Evolutionary conservation across 1,140 invertebrate genomes (phyloP).

Genomic region (Campodea augens): DNA sequence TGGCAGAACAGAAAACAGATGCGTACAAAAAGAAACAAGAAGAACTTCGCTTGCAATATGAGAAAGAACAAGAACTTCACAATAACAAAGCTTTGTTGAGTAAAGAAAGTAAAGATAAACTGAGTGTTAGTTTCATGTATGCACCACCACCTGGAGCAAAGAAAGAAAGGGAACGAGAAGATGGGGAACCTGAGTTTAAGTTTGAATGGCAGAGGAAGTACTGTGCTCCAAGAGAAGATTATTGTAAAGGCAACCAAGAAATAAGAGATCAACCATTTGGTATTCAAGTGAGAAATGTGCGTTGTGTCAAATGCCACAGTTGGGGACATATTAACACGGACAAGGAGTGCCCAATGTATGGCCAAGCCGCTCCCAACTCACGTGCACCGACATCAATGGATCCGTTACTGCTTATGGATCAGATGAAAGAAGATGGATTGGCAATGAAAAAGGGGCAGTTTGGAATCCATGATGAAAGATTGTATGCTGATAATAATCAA

Average conservation of each 20-base stretch:
- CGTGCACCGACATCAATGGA: slow-evolving; percentile 32
- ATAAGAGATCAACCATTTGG: slow-evolving; percentile 98
- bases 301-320: slow-evolving; percentile 96
- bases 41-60: slow-evolving; percentile 87
- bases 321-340: slow-evolving; percentile 99
- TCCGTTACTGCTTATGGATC: slow-evolving; percentile 56
- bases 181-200: slow-evolving; percentile 90
- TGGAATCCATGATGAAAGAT: slow-evolving; percentile 26
- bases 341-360: slow-evolving; percentile 85
- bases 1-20: slow-evolving; percentile 95
- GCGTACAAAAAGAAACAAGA: slow-evolving; percentile 97
- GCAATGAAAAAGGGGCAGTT: slow-evolving; percentile 60
- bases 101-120: slow-evolving; percentile 94
- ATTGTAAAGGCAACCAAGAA: slow-evolving; percentile 86
- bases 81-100: slow-evolving; percentile 92
- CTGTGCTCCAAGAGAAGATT: slow-evolving; percentile 88
- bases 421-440: slow-evolving; percentile 82
- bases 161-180: slow-evolving; percentile 55
- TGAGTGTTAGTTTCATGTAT: slow-evolving; percentile 99
- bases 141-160: slow-evolving; percentile 95
- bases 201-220: slow-evolving; percentile 99
- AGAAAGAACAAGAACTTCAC: slow-evolving; percentile 96
- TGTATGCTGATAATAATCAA: neutral
- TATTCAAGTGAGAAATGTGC: slow-evolving; percentile 89
- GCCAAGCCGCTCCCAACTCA: slow-evolving; percentile 41